phyloP scores from a whole-genome alignment of 2,888 invertebrate genomes.

The Acrocyrtus sp. region DNA sequence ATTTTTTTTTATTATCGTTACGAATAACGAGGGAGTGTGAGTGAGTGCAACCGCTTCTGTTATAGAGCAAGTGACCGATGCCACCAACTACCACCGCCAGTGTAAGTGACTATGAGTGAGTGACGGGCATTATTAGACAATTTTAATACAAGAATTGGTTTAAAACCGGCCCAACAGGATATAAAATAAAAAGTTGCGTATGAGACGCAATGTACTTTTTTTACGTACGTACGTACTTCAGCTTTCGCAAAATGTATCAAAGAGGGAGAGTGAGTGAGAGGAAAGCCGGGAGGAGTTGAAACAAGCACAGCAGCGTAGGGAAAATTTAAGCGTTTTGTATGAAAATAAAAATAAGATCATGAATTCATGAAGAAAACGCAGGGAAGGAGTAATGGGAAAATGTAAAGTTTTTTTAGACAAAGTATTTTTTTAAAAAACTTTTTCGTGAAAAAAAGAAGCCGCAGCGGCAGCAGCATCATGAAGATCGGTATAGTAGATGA shows the following conservation, averaged over 20 bases:
- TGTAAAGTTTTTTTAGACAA: not conserved
- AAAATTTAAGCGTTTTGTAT: not conserved
- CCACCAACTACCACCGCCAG: not conserved
- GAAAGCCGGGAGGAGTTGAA: not conserved
- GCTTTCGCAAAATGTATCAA: slow-evolving; percentile 14
- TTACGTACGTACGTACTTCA: not conserved
- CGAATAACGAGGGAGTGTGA: not conserved
- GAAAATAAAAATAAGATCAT: not conserved
- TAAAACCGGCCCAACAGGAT: slow-evolving; percentile 49
- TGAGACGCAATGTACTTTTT: not conserved
- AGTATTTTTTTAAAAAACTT: not conserved
- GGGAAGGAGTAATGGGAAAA: not conserved
- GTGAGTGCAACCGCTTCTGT: not conserved
- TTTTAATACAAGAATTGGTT: not conserved
- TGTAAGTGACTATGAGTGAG: not conserved
- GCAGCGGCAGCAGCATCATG: not conserved
- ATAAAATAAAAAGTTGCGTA: slow-evolving; percentile 6
- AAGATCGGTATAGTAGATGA: not conserved
- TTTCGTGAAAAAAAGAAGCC: slow-evolving; percentile 1
- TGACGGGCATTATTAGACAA: not conserved
- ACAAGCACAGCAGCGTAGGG: not conserved
- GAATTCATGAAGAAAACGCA: not conserved
- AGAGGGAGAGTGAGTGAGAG: no score
- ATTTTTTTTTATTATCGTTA: slow-evolving; percentile 16
- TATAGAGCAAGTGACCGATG: not conserved